These are phyloP conservation scores for Otolemur garnettii DNA, from an alignment of 2,113 vertebrate species.

Conservation along the genomic window DNA sequence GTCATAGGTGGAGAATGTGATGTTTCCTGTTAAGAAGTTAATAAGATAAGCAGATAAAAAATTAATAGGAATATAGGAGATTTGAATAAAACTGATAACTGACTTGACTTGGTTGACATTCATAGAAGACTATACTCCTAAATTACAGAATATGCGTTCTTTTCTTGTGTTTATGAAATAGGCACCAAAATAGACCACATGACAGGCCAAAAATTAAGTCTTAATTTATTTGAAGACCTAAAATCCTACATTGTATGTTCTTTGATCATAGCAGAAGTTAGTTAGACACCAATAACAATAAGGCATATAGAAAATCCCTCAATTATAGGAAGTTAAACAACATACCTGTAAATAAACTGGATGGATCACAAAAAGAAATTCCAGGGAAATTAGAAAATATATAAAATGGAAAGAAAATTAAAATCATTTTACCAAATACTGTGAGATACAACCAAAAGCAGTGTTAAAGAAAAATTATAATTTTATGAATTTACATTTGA, in stretches of 20 bases:
- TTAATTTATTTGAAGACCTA: constrained; percentile 8
- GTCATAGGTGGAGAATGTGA: not conserved
- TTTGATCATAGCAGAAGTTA: constrained; percentile 19
- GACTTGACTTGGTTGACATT: not conserved
- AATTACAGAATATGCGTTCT: not conserved
- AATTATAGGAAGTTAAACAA: constrained; percentile 3
- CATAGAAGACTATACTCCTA: not conserved
- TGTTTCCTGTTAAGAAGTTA: not conserved
- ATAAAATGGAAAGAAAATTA: constrained; percentile 15
- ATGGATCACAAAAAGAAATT: not conserved
- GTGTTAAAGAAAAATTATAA: not conserved
- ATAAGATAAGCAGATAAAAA: not conserved
- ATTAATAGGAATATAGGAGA: not conserved
- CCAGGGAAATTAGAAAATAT: not conserved
- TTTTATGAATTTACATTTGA: constrained; percentile 19
- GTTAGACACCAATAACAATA: constrained; percentile 15
- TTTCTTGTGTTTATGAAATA: not conserved
- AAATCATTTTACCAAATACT: constrained; percentile 26
- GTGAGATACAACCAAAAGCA: not conserved
- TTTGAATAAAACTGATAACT: not conserved
- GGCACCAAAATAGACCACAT: not conserved
- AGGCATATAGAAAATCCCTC: not conserved
- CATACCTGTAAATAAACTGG: not conserved
- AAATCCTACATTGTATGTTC: not conserved
- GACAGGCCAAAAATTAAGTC: not conserved